phyloP scores from a whole-genome alignment of 2,797 vertebrate genomes.

The Hemibagrus guttatus region DNA sequence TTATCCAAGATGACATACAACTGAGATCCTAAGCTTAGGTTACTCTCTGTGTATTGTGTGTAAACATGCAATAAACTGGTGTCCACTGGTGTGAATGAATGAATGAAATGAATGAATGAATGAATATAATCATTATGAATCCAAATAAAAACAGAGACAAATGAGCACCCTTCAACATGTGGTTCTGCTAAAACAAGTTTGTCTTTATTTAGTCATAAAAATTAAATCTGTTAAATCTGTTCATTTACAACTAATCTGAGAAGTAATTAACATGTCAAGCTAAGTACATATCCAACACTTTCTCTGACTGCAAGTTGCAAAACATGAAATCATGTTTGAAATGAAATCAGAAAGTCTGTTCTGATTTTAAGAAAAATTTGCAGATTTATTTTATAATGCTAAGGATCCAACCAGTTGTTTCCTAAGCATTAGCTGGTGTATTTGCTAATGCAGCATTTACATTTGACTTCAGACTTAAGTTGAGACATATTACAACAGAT shows the following conservation, averaged over 20 bases:
- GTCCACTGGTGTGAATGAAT: neutral
- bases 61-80: neutral
- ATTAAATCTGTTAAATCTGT: constrained; percentile 41
- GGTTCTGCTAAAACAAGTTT: constrained; percentile 20
- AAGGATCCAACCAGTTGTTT: neutral
- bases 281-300: neutral
- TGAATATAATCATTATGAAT: neutral
- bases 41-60: neutral
- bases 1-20: neutral
- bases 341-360: neutral
- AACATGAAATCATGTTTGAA: neutral
- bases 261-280: constrained; percentile 17
- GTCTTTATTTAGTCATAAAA: constrained; percentile 43
- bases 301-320: constrained; percentile 2
- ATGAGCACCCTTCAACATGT: constrained; percentile 26
- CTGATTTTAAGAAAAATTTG: neutral
- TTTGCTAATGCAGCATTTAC: neutral
- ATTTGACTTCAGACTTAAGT: neutral
- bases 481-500: neutral
- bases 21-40: neutral
- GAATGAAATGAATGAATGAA: neutral
- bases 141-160: constrained; percentile 2
- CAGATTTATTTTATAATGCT: neutral
- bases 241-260: neutral
- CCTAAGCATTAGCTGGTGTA: neutral